These are phyloP conservation scores for Halcyon badia DNA, from an alignment of 2,797 vertebrate species.

Conservation along the genomic window DNA sequence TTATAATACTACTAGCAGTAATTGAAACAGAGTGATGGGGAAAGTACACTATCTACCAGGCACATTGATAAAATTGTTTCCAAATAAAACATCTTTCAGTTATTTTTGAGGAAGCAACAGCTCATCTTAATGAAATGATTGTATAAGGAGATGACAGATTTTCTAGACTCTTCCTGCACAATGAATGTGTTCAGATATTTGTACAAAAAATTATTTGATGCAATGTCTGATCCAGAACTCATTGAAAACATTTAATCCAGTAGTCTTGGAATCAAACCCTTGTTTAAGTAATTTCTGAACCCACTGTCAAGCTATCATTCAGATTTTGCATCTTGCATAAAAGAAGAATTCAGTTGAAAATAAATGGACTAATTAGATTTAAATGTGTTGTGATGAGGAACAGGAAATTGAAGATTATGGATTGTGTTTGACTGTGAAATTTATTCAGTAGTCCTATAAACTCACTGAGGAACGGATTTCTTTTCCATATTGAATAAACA, in stretches of 20 bases:
- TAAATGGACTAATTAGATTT: neutral
- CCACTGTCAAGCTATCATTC: neutral
- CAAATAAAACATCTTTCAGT: neutral
- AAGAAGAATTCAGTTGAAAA: neutral
- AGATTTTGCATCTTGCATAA: neutral
- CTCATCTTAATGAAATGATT: neutral
- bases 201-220: neutral
- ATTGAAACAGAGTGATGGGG: neutral
- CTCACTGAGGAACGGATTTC: neutral
- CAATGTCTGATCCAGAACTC: neutral
- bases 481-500: neutral
- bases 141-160: neutral
- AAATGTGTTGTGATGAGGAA: neutral
- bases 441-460: neutral
- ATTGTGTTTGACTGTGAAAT: neutral
- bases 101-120: neutral
- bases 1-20: neutral
- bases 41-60: neutral
- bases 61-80: neutral
- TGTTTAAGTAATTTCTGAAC: neutral
- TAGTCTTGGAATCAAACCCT: neutral
- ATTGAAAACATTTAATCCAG: neutral
- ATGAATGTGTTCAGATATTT: neutral
- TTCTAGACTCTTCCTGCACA: neutral
- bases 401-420: neutral